A percentile compares a stretch with the other conserved stretches of the same genome.
These are phyloP conservation scores for Isurus oxyrinchus DNA, from an alignment of 2,113 vertebrate genomes.

Conservation along the genomic window DNA sequence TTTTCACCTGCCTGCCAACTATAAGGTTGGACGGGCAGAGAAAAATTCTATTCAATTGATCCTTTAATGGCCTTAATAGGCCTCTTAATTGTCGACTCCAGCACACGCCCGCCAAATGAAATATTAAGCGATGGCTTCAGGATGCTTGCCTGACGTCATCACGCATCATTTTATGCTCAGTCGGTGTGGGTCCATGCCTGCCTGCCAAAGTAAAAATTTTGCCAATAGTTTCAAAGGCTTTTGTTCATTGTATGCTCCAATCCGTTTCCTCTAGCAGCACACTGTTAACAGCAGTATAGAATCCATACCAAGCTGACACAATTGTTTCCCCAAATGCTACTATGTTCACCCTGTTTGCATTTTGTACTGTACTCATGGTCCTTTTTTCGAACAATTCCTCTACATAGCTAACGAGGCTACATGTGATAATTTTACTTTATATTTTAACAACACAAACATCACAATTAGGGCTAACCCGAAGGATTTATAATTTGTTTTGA, in stretches of 20 bases:
- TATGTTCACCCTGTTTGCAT: background rate
- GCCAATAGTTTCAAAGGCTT: background rate
- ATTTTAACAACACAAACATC: background rate
- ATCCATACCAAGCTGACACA: background rate
- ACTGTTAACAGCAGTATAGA: background rate
- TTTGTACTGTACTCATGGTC: background rate
- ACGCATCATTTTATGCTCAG: too few species aligned
- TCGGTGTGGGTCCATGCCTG: too few species aligned
- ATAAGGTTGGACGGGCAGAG: too few species aligned
- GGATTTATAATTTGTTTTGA: background rate
- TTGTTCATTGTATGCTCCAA: background rate
- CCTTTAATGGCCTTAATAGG: too few species aligned
- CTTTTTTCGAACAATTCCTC: background rate
- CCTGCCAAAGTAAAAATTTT: too few species aligned
- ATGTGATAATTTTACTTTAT: background rate
- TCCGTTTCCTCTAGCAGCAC: background rate
- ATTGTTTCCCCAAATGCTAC: background rate
- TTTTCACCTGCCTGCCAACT: too few species aligned
- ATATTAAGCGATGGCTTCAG: too few species aligned
- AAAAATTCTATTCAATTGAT: too few species aligned
- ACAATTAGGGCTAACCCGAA: background rate
- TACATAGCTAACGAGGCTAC: background rate
- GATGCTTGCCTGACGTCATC: too few species aligned
- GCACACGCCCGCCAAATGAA: too few species aligned
- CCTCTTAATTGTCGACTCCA: too few species aligned